These are phyloP conservation scores for Lepidurus packardi DNA, from an alignment of 1,140 invertebrate genomes.

Conservation along the genomic window DNA sequence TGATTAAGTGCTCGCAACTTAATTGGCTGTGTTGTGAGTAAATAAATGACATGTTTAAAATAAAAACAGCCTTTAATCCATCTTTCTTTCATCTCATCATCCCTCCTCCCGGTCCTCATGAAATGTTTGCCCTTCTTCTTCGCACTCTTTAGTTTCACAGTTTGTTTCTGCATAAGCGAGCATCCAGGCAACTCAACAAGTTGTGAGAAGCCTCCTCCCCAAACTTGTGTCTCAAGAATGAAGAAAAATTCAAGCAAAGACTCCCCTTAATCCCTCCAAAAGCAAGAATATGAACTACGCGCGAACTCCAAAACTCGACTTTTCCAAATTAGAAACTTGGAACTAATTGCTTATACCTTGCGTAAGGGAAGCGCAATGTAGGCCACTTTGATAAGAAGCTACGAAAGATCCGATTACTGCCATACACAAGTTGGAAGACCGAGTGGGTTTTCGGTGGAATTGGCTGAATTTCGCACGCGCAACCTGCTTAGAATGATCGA, in stretches of 20 bases:
- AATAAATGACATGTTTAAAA: slow-evolving; percentile 20
- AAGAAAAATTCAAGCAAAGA: neutral
- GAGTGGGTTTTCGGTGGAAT: too few species aligned
- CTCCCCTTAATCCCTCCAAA: neutral
- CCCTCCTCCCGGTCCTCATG: neutral
- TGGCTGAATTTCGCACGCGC: neutral
- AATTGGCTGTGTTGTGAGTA: slow-evolving; percentile 16
- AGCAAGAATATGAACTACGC: too few species aligned
- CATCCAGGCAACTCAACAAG: neutral
- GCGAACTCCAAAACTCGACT: too few species aligned
- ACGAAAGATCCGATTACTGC: too few species aligned
- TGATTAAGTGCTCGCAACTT: slow-evolving; percentile 2
- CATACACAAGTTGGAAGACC: too few species aligned
- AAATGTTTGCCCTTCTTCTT: neutral
- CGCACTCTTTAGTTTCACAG: too few species aligned
- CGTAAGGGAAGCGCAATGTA: too few species aligned
- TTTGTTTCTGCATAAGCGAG: neutral
- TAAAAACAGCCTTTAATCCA: neutral
- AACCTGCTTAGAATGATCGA: neutral
- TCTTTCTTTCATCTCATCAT: neutral
- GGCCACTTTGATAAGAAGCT: too few species aligned
- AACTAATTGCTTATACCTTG: too few species aligned
- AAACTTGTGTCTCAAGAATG: neutral
- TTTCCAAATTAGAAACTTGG: too few species aligned
- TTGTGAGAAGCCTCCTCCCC: neutral